Conservation (phyloP, 1,140 invertebrate species). For the Octopus sinensis region DNA sequence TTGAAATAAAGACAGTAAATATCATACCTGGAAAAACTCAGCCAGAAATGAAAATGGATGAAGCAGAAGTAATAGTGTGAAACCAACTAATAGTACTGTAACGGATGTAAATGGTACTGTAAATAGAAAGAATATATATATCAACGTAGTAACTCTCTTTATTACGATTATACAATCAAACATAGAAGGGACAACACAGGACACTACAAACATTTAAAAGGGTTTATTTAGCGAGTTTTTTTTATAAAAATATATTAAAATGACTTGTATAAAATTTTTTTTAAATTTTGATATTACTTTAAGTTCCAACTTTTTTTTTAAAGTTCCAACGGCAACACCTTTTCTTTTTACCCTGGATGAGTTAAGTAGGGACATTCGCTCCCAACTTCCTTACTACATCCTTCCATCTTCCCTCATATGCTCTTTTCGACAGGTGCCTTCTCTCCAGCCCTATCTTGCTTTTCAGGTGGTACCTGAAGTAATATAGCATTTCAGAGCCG, state of each 20-base stretch:
- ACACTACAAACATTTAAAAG: background rate
- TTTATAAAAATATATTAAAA: background rate
- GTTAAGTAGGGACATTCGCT: no score
- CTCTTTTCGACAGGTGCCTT: no score
- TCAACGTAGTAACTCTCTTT: no score
- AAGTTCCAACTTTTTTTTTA: background rate
- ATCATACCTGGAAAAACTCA: conserved; percentile 39
- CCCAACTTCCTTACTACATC: no score
- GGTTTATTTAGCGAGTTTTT: background rate
- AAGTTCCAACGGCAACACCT: no score
- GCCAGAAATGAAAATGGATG: conserved; percentile 29
- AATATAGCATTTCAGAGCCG: no score
- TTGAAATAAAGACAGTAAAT: background rate
- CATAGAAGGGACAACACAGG: conserved; percentile 15
- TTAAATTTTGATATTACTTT: background rate
- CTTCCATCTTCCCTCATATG: no score
- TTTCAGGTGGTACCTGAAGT: no score
- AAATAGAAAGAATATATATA: conserved; percentile 29
- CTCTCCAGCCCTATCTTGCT: no score
- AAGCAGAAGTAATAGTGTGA: conserved; percentile 41
- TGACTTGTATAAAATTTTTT: background rate
- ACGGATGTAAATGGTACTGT: conserved; percentile 32
- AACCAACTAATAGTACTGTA: conserved; percentile 28
- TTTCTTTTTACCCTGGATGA: no score
- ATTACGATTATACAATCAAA: no score